Evolutionary conservation across 2,888 invertebrate genomes (phyloP), one percentile per base, ranked within the genome.

Genomic region (Sinodicranocentrus sp.): DNA sequence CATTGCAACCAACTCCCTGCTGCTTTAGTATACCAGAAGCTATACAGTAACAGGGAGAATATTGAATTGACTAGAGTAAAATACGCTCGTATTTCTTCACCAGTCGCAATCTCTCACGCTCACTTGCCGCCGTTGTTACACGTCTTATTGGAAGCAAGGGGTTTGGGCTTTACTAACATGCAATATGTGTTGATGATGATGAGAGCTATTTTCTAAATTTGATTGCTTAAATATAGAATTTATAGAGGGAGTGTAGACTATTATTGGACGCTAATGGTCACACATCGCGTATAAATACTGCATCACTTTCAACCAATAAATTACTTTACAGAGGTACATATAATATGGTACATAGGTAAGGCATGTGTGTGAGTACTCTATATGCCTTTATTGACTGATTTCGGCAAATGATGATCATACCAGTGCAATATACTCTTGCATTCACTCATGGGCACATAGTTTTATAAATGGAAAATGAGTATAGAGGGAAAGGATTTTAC

Each of bases 211-310:
- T 80, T 80, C 26, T 65, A 61, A 73, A 48, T 73, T 39, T 33
- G 48, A 82, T 82, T 73, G 73, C 68, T 75, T 82, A 82, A 82
- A 82, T 82, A 82, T 82, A 82, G 82, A 82, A 73, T 82, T 82
- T 82, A 73, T 82, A 44, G 43, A 68, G 73, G 73, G 67, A 68
- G 67, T 73, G 67, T 48, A 61, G 28, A 48, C 73, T 82, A 82
- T 82, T 82, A 82, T 82, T 82, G 82, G 82, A 82, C 59, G 54
- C 68, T 73, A 82, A 82, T 75, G 57, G 59, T 52, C 59, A 73
- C 19, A 73, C 23, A 73, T 33, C 21, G 43, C 65, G 19, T 33
- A 65, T 65, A 65, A 65, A 65, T 65, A 65, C 15, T 15, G 26
- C 15, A 26, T 15, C 10, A 61, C 61, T 39, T 33, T 39, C 33